Percentiles rank a stretch among this genome's conserved stretches.
phyloP scores from a whole-genome alignment of 2,888 invertebrate species.

The Pandemis cinnamomeana region DNA sequence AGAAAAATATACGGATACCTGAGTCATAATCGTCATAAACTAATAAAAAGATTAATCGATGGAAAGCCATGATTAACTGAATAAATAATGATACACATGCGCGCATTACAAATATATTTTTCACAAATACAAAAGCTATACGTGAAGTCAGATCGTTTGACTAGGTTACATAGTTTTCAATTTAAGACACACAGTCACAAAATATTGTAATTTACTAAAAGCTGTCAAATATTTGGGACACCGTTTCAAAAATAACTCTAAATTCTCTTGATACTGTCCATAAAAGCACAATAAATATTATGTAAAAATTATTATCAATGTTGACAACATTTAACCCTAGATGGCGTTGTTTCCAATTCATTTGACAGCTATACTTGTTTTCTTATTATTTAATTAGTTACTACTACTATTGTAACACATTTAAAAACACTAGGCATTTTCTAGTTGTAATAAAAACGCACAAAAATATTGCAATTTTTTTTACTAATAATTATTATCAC shows the following conservation, averaged over 20 bases:
- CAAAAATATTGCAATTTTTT: not conserved
- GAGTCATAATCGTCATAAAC: not conserved
- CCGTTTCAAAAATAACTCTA: not conserved
- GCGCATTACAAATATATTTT: constrained; percentile 8
- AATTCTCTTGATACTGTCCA: not conserved
- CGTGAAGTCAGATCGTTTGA: constrained; percentile 15
- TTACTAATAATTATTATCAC: constrained; percentile 1
- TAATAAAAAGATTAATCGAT: not conserved
- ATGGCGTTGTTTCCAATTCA: not conserved
- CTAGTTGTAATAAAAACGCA: not conserved
- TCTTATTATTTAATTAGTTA: not conserved
- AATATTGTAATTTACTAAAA: not conserved
- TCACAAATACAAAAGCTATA: constrained; percentile 14
- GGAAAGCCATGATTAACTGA: not conserved
- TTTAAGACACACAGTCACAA: not conserved
- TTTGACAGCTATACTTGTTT: not conserved
- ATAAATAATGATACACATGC: constrained; percentile 1
- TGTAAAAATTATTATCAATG: not conserved
- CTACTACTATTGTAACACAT: not conserved
- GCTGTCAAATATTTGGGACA: too few relatives aligned
- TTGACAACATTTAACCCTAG: not conserved
- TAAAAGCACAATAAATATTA: not conserved
- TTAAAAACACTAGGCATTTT: not conserved
- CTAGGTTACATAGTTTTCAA: constrained; percentile 24
- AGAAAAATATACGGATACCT: not conserved